A percentile compares a stretch with the other conserved stretches of the same genome.
Evolutionary conservation across 2,797 vertebrate genomes (phyloP).

Genomic region (Monodelphis domestica): DNA sequence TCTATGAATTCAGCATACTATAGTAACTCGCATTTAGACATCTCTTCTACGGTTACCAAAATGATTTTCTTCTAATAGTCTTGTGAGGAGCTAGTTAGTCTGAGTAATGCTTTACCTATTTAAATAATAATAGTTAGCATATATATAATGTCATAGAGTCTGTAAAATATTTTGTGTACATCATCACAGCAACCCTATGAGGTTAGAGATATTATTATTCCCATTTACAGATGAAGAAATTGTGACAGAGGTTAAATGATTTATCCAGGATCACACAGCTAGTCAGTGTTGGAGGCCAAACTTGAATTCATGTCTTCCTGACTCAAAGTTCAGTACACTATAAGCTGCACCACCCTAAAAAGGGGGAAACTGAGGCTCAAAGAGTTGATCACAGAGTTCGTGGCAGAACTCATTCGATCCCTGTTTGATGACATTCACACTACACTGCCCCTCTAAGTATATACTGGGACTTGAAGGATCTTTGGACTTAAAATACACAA

Average conservation of each 20-base stretch:
- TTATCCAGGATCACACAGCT: not conserved
- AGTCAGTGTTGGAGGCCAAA: not conserved
- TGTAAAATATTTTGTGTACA: not conserved
- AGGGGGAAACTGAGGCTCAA: not conserved
- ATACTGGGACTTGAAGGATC: not conserved
- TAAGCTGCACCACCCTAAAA: not conserved
- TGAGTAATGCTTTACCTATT: not conserved
- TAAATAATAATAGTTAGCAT: not conserved
- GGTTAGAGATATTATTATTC: not conserved
- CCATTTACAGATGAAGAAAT: not conserved
- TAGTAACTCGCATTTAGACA: not conserved
- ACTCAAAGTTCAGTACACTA: not conserved
- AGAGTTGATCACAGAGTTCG: not conserved
- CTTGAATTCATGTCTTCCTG: not conserved
- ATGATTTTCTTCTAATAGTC: not conserved
- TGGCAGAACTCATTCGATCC: not conserved
- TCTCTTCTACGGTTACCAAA: not conserved
- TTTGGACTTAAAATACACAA: not conserved
- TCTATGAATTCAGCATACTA: too few species aligned
- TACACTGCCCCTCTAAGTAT: not conserved
- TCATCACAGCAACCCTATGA: not conserved
- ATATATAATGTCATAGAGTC: not conserved
- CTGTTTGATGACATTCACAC: not conserved
- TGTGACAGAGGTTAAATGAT: not conserved
- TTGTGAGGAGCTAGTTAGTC: not conserved